A percentile compares a stretch with the other conserved stretches of the same genome.
These are phyloP conservation scores for Pheucticus melanocephalus DNA, from an alignment of 2,113 vertebrate species.

Conservation along the genomic window DNA sequence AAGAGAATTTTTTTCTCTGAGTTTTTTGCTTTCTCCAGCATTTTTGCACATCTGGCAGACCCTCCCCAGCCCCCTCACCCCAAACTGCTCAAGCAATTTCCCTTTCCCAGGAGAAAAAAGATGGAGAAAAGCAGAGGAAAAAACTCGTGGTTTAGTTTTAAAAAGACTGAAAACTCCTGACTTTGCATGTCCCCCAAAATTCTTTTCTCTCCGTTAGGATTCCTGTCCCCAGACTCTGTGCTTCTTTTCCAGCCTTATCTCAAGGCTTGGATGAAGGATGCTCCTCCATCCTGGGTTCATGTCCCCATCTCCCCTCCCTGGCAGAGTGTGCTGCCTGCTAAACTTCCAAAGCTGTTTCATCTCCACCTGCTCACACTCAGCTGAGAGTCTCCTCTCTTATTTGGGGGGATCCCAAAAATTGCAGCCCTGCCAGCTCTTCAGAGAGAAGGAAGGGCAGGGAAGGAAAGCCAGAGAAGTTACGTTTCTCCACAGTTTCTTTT, in stretches of 20 bases:
- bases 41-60: constrained; percentile 6
- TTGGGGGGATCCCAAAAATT: not conserved
- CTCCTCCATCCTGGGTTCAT: accelerated
- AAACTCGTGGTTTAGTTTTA: not conserved
- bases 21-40: not conserved
- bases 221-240: not conserved
- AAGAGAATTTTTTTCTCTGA: not conserved
- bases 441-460: not conserved
- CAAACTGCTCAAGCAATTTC: not conserved
- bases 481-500: not conserved
- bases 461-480: not conserved
- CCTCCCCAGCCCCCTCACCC: not conserved
- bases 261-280: not conserved
- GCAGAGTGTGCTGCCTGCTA: not conserved
- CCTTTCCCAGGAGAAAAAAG: not conserved
- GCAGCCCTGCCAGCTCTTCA: not conserved
- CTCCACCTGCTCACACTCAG: not conserved
- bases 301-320: not conserved
- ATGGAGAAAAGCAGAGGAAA: not conserved
- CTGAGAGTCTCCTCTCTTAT: not conserved
- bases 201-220: not conserved
- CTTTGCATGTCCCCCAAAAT: not conserved
- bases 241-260: not conserved
- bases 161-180: not conserved
- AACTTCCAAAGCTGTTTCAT: accelerated